Conservation (phyloP, 2,113 vertebrate species). For the Zeus faber region DNA sequence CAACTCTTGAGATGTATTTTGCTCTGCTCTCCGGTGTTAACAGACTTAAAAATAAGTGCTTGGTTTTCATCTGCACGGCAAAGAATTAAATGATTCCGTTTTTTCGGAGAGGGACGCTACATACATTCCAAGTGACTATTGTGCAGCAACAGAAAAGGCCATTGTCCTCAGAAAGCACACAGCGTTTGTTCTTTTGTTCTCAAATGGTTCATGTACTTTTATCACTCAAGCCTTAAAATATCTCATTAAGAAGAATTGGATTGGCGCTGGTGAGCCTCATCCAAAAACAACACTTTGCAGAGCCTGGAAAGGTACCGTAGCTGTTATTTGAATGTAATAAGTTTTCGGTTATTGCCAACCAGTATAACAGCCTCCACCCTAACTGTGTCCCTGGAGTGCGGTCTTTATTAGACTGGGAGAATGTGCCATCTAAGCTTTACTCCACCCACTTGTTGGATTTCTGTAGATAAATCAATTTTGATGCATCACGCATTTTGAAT, state of each 20-base stretch:
- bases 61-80: not conserved
- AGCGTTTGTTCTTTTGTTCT: constrained; percentile 12
- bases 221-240: constrained; percentile 21
- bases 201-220: constrained; percentile 7
- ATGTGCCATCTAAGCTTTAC: constrained; percentile 24
- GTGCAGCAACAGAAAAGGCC: not conserved
- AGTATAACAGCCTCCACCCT: constrained; percentile 17
- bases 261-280: constrained; percentile 28
- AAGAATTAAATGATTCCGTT: no score
- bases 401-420: constrained; percentile 31
- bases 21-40: not conserved
- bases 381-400: constrained; percentile 16
- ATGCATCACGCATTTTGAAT: not conserved
- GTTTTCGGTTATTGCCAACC: constrained; percentile 27
- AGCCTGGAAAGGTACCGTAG: constrained; percentile 16
- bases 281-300: constrained; percentile 23
- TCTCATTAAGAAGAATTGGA: constrained; percentile 2
- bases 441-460: constrained; percentile 16
- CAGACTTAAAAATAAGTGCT: not conserved
- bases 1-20: not conserved
- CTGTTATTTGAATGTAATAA: constrained; percentile 39
- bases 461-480: constrained; percentile 20
- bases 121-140: no score
- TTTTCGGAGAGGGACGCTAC: no score
- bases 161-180: not conserved